Evolutionary conservation across 2,888 invertebrate species (phyloP), one percentile per base, ranked within the genome.

Genomic region (Andrena dorsata): DNA sequence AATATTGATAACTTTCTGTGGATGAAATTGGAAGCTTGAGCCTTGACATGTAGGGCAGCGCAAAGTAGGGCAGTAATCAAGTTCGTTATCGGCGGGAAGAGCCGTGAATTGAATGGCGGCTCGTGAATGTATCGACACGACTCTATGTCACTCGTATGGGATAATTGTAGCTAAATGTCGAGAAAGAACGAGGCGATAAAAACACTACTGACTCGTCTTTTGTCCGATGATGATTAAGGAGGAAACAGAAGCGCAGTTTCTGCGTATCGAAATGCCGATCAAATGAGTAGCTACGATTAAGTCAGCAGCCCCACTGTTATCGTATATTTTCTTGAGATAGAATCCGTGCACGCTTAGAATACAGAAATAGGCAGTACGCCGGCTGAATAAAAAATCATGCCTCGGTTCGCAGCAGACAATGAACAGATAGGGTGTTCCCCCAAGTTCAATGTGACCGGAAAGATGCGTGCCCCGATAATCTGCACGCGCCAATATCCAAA

Each of bases 401-500:
- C 35, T 49, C 20, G 41, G 70, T 76, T 63, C n/a, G 16, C 28
- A 49, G 16, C 69, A 23, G 20, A 79, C 65, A 76, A 69, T 60
- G 56, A 51, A 5, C 49, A 41, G 1, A 56, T 53, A 32, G 73
- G 77, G 63, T 7, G 76, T 79, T 86, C 77, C 78, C 78, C 58
- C 83, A 81, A 88, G 82, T 83, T 83, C 82, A 84, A 77, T 79
- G 78, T 13, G 41, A 76, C 16, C 8, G 56, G 28, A 23, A 47
- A 47, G 20, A 70, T 41, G 28, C 6, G 8, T 0, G 13, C 20
- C 53, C 49, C 1, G 23, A 26, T 61, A 16, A 58, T 60, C n/a
- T 6, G 53, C 61, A 30, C 13, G 26, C 20, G 32, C 2, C 5
- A 35, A 41, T 66, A 26, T 20, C 20, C 2, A 13, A 41, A 68